Conservation (phyloP, 1,140 invertebrate species). For the Bombus turneri region DNA sequence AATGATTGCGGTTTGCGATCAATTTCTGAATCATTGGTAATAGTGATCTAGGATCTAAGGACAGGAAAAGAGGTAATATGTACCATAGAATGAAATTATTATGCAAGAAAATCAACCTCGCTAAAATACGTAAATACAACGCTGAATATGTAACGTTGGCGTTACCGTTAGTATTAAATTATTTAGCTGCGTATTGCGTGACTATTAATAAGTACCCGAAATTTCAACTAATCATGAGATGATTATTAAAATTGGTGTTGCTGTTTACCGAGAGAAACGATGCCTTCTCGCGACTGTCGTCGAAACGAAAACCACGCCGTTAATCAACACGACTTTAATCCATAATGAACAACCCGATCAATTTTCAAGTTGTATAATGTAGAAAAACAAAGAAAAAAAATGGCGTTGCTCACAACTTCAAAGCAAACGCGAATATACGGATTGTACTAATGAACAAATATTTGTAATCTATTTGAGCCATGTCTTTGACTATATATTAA, state of each 20-base stretch:
- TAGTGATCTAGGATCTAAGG: background rate
- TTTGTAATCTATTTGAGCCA: background rate
- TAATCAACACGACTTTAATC: background rate
- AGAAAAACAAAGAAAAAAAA: background rate
- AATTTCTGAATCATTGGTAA: background rate
- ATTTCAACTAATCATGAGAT: background rate
- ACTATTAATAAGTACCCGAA: conserved; percentile 18
- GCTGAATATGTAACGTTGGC: conserved; percentile 1
- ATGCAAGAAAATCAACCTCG: background rate
- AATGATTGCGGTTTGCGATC: background rate
- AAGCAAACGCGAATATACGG: background rate
- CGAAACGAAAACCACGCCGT: too few species aligned
- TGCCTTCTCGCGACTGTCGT: background rate
- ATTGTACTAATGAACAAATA: background rate
- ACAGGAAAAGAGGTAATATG: background rate
- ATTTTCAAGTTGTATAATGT: background rate
- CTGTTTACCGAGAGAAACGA: background rate
- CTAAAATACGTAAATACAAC: background rate
- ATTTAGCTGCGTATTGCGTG: conserved; percentile 14
- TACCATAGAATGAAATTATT: background rate
- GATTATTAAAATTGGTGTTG: background rate
- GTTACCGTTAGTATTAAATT: conserved; percentile 40
- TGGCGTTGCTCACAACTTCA: background rate
- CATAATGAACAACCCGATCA: background rate
- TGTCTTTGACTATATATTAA: background rate